phyloP scores from a whole-genome alignment of 2,888 invertebrate species.

The Pollenia griseotomentosa region DNA sequence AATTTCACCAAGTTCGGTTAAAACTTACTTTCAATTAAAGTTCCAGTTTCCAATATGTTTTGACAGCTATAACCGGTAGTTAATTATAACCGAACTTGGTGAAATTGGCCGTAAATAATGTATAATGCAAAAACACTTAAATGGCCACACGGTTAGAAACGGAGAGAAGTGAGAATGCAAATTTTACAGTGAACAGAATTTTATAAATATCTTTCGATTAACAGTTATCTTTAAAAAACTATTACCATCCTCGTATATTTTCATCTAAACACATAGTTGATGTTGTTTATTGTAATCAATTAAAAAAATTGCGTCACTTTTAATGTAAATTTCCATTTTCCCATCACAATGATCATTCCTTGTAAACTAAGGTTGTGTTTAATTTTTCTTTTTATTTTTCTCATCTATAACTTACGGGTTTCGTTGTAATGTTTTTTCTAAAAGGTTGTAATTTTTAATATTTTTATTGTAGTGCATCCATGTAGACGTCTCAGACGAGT shows the following conservation, averaged over 20 bases:
- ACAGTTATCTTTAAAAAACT: too few species aligned
- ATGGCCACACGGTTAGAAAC: too few species aligned
- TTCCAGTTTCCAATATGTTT: too few species aligned
- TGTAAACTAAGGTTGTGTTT: slow-evolving; percentile 37
- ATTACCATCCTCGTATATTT: neutral
- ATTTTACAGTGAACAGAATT: too few species aligned
- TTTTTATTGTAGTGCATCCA: slow-evolving; percentile 41
- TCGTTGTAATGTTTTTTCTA: slow-evolving; percentile 41
- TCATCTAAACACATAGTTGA: neutral
- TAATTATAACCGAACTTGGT: too few species aligned
- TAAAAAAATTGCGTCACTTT: slow-evolving; percentile 76
- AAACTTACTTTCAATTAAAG: too few species aligned
- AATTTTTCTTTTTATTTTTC: slow-evolving; percentile 42
- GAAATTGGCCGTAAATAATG: too few species aligned
- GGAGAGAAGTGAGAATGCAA: too few species aligned
- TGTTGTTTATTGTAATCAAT: slow-evolving; percentile 74
- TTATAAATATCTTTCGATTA: too few species aligned
- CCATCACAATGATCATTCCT: slow-evolving; percentile 41
- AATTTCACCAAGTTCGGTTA: too few species aligned
- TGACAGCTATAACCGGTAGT: too few species aligned
- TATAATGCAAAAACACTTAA: too few species aligned
- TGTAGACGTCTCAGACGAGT: slow-evolving; percentile 30
- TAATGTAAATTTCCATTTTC: slow-evolving; percentile 71
- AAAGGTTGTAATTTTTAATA: slow-evolving; percentile 49
- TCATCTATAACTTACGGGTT: slow-evolving; percentile 54